Base-by-base conservation (phyloP, 2,113 vertebrate species). In the Scomber japonicus region DNA sequence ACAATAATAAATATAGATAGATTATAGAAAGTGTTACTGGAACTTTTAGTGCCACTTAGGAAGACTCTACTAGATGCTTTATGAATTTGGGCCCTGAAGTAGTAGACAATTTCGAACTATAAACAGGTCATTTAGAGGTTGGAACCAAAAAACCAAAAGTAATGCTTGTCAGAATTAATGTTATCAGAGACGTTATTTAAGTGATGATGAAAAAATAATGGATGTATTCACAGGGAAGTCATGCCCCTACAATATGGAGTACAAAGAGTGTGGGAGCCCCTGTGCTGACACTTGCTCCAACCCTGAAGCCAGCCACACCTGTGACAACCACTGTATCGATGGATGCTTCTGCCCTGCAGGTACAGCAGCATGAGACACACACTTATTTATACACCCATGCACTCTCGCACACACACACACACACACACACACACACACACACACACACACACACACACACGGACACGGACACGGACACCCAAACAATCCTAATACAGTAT, bases 281-380 rank as follows among this genome's bases (percentile, higher is more conserved):
- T 97, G 97, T 75, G 62, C 81, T 0, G 92, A 97, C 79, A 96
- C 94, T 31, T 98, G 97, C 81, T 95, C 92, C 13, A 97, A 96
- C 70, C 90, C 93, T 60, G 90, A 96, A 44, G 89, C 94, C 75
- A 95, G 96, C 53, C 79, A 89, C 31, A 93, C 95, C 3, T 98
- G 97, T 89, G 93, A 94, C 57, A 91, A 87, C 2, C 96, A 97
- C 87, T 96, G 96, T 24, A 85, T 92, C 0, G 96, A 96, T 4
- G 96, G 96, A 45, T 98, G 97, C 90, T 95, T 94, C 94, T 98
- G 97, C 48, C 96, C 97, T 2, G 27, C 88, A 61, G 96, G 97
- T 95, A 95, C 2, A 64, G 11, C 71, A 55, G 3, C n/a, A 1
- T 16, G n/a, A 35, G 12, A 21, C 54, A n/a, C n/a, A 30, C n/a